Conservation (phyloP, 2,113 vertebrate species). For the Corythaeola cristata region DNA sequence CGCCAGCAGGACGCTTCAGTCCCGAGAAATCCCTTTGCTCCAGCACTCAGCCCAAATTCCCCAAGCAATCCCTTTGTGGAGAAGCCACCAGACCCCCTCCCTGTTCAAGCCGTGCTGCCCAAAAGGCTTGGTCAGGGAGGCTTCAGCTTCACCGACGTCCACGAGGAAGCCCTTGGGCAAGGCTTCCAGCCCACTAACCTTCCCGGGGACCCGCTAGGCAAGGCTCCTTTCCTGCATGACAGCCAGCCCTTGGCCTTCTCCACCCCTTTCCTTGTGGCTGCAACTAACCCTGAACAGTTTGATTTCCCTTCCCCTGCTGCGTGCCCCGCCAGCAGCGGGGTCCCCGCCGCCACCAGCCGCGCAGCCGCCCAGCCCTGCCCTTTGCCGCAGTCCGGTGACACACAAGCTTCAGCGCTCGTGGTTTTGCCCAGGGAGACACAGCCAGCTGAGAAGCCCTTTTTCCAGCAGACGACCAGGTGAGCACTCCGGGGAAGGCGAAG, state of each 20-base stretch:
- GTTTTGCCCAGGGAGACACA: conserved; percentile 92
- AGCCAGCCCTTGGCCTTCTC: conserved; percentile 74
- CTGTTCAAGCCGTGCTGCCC: neutral
- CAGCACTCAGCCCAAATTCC: neutral
- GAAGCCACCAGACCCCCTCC: neutral
- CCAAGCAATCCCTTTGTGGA: conserved; percentile 59
- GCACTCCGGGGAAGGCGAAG: conserved; percentile 41
- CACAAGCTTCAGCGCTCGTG: conserved; percentile 77
- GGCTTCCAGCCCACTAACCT: conserved; percentile 60
- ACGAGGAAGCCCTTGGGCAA: conserved; percentile 5
- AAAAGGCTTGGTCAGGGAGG: conserved; percentile 47
- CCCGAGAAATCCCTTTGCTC: conserved; percentile 56
- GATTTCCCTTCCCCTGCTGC: conserved; percentile 64
- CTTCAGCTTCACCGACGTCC: conserved; percentile 33
- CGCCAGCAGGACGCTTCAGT: neutral
- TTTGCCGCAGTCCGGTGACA: conserved; percentile 65
- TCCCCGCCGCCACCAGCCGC: conserved; percentile 37
- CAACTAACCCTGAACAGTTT: conserved; percentile 55
- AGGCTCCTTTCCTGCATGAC: conserved; percentile 58
- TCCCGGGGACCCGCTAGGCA: conserved; percentile 36
- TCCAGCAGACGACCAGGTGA: conserved; percentile 88
- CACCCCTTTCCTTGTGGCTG: conserved; percentile 72
- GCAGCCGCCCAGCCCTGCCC: conserved; percentile 65
- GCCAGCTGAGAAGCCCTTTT: conserved; percentile 78
- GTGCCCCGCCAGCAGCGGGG: conserved; percentile 38